These are phyloP conservation scores for Coendou prehensilis DNA, from an alignment of 2,797 vertebrate genomes.

Conservation along the genomic window DNA sequence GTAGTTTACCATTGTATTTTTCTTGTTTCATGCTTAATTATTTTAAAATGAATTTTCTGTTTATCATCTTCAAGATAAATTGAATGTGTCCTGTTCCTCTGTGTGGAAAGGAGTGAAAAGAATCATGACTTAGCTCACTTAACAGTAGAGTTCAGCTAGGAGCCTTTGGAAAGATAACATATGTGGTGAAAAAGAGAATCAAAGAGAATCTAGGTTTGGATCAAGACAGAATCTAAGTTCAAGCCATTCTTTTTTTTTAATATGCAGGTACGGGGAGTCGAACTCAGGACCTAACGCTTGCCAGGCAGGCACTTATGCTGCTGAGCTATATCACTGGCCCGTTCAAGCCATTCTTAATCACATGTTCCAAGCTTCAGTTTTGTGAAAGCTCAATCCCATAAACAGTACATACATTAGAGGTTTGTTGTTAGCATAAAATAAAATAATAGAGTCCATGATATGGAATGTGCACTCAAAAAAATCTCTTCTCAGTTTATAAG, in stretches of 20 bases:
- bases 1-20: not conserved
- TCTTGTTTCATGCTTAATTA: conserved; percentile 35
- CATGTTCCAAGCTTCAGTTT: not conserved
- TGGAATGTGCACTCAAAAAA: not conserved
- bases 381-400: not conserved
- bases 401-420: not conserved
- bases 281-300: too few relatives aligned
- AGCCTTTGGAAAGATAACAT: not conserved
- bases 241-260: not conserved
- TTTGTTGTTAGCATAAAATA: conserved; percentile 17
- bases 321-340: too few relatives aligned
- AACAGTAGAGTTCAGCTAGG: not conserved
- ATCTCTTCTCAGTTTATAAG: not conserved
- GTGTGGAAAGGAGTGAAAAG: not conserved
- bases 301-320: too few relatives aligned
- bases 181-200: not conserved
- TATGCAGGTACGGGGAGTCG: too few relatives aligned
- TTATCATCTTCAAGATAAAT: not conserved
- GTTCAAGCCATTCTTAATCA: not conserved
- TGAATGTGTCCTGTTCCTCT: not conserved
- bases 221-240: not conserved
- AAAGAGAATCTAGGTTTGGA: not conserved
- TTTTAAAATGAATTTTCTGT: conserved; percentile 41
- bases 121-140: not conserved
- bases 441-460: not conserved